Percentiles rank a stretch among this genome's conserved stretches.
phyloP scores from a whole-genome alignment of 35 echinoderm and acorn worm genomes.

The Heliocidaris tuberculata region DNA sequence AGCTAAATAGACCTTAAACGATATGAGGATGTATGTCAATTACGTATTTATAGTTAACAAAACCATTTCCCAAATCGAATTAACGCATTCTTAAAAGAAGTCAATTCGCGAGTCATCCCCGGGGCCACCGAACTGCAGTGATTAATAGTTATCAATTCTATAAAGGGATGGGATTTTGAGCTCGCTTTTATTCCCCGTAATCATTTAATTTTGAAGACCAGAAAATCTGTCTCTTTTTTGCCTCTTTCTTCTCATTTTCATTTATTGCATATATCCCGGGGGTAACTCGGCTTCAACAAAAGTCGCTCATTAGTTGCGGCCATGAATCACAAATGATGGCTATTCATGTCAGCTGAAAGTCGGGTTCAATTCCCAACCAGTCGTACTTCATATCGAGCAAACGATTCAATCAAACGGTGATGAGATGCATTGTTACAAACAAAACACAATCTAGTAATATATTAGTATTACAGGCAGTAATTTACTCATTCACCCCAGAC shows the following conservation, averaged over 20 bases:
- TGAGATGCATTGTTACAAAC: not conserved
- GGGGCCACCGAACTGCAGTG: not conserved
- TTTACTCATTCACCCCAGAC: not conserved
- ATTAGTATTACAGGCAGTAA: not conserved
- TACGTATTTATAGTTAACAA: conserved; percentile 13
- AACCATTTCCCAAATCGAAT: conserved; percentile 17
- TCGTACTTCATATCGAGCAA: not conserved
- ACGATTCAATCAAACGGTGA: not conserved
- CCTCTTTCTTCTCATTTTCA: not conserved
- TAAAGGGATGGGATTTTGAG: not conserved
- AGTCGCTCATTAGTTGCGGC: not conserved
- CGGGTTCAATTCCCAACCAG: not conserved
- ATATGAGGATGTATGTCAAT: not conserved
- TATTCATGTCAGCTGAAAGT: conserved; percentile 5
- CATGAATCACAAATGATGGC: not conserved
- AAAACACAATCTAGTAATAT: conserved; percentile 14
- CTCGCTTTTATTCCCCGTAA: not conserved
- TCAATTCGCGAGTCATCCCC: not conserved
- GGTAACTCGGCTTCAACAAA: not conserved
- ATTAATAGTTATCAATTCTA: not conserved
- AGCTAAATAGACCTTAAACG: not conserved
- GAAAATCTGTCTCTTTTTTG: not conserved
- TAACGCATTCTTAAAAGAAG: conserved; percentile 18
- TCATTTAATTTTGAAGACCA: conserved; percentile 18
- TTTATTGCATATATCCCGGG: not conserved